These are phyloP conservation scores for Lottia gigantea DNA, from an alignment of 2,888 invertebrate species.

Conservation along the genomic window DNA sequence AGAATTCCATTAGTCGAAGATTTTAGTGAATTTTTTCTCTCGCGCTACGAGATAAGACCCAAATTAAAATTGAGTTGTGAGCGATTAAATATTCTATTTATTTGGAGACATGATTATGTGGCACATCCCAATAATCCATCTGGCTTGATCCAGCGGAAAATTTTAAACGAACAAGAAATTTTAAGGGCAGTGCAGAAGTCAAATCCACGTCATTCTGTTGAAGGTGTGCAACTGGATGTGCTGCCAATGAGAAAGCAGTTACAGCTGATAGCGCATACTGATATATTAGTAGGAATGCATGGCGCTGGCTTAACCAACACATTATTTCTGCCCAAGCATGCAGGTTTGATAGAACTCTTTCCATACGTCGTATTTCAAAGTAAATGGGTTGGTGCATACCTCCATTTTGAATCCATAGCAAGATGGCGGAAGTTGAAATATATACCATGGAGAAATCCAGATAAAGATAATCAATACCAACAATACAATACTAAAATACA, in stretches of 20 bases:
- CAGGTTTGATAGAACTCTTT: constrained; percentile 60
- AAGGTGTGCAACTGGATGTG: constrained; percentile 57
- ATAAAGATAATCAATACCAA: constrained; percentile 43
- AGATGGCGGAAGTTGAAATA: constrained; percentile 62
- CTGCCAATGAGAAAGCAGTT: constrained; percentile 58
- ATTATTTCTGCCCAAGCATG: constrained; percentile 60
- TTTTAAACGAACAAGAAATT: constrained; percentile 64
- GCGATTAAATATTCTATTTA: constrained; percentile 51
- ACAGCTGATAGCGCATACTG: constrained; percentile 49
- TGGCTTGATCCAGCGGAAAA: constrained; percentile 60
- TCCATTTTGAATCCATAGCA: constrained; percentile 62
- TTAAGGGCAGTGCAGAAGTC: constrained; percentile 35
- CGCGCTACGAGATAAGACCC: constrained; percentile 33
- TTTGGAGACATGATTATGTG: constrained; percentile 65
- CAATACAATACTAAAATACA: constrained; percentile 50
- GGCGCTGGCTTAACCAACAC: constrained; percentile 65
- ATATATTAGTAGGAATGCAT: constrained; percentile 66
- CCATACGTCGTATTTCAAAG: constrained; percentile 48
- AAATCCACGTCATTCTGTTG: constrained; percentile 41
- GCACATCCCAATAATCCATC: constrained; percentile 65
- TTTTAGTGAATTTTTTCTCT: constrained; percentile 61
- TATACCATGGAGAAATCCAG: constrained; percentile 57
- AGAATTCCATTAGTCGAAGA: constrained; percentile 54
- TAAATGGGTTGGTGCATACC: constrained; percentile 29
- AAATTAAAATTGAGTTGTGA: constrained; percentile 45